Evolutionary conservation across 2,888 invertebrate species (phyloP), one percentile per base, ranked within the genome.

Genomic region (Caenorhabditis zanzibari): DNA sequence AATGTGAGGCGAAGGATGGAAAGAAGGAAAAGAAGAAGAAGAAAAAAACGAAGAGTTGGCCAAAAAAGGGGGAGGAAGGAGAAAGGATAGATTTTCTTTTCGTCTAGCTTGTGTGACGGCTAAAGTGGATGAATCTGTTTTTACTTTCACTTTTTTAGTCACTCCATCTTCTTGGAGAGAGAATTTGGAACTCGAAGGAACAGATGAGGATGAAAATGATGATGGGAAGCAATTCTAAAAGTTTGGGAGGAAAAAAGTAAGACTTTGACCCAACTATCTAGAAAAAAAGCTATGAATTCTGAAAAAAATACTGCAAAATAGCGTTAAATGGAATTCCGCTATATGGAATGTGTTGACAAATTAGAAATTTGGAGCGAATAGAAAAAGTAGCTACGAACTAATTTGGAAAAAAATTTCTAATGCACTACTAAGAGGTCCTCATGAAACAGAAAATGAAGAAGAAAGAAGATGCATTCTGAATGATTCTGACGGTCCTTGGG

Each of bases 111-210:
- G n/a, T n/a, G n/a, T 49, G 52, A 66, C 52, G 22, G 66, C 66
- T 66, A 66, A 52, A 66, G 66, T 66, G 66, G 66, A 66, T 66
- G 52, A 66, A 66, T 66, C 66, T 66, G 66, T 66, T 66, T 64
- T 66, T 52, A 49, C 66, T 49, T 66, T 35, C 49, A 49, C 32
- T 64, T 66, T 66, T 66, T 66, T 32, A 35, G 66, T 14, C 35
- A 22, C 38, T 61, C 38, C 19, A 61, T 61, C 61, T 58, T 32
- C 5, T 54, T 4, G 52, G 24, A 54, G 54, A 7, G 10, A 26
- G 16, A 58, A 16, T 32, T 1, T 19, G 4, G n/a, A 59, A 35
- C 5, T 3, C 38, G 12, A 12, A 38, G 22, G 22, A 14, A 26
- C 12, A 10, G 22, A 24, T 26, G 14, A 24, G 24, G 16, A n/a